phyloP scores from a whole-genome alignment of 1,140 invertebrate genomes.

The Conus ventricosus region DNA sequence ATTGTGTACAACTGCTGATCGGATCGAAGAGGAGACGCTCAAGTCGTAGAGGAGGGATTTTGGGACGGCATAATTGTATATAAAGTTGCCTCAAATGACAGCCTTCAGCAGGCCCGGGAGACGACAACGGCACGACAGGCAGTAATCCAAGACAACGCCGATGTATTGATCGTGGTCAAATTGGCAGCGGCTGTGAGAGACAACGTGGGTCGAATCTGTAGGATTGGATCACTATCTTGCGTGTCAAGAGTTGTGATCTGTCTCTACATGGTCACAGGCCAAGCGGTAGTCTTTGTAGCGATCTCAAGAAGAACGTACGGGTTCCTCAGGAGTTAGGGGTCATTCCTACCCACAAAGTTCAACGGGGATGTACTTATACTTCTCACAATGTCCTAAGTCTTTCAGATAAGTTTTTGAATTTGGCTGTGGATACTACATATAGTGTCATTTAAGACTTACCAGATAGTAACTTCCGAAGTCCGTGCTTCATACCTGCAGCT shows the following conservation, averaged over 20 bases:
- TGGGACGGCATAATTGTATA: neutral
- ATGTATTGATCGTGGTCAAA: neutral
- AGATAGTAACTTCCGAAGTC: no score
- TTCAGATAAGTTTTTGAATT: no score
- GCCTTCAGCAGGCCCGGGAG: neutral
- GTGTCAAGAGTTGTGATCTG: neutral
- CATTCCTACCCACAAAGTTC: no score
- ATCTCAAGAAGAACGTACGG: no score
- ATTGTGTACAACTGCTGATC: neutral
- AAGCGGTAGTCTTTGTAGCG: no score
- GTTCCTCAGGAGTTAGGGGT: no score
- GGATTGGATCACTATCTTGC: neutral
- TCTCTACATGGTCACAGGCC: no score
- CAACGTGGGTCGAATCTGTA: neutral
- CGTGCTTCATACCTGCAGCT: no score
- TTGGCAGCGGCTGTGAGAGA: neutral
- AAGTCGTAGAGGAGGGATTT: neutral
- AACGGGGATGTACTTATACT: no score
- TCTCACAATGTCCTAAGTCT: no score
- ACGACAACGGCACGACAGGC: neutral
- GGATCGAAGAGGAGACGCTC: neutral
- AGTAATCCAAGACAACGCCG: neutral
- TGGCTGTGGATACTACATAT: no score
- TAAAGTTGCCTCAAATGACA: slow-evolving; percentile 2
- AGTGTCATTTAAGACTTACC: no score